phyloP scores from a whole-genome alignment of 2,113 vertebrate species.

The pig (Sus scrofa) region DNA sequence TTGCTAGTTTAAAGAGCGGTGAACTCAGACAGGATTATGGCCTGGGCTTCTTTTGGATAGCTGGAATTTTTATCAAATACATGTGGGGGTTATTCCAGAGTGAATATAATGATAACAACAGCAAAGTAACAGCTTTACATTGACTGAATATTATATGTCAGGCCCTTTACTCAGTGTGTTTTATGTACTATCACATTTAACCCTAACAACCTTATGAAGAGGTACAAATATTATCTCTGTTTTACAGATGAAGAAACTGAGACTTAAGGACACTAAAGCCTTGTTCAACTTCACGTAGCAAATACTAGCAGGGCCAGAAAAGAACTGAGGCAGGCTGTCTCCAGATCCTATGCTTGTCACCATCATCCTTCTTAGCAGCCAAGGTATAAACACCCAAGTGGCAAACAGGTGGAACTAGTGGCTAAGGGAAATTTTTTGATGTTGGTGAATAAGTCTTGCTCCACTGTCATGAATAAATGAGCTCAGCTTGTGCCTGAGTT shows the following conservation, averaged over 20 bases:
- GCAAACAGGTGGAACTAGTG: not conserved
- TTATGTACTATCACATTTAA: conserved; percentile 39
- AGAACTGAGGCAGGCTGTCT: not conserved
- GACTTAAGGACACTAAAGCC: not conserved
- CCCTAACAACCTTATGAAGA: not conserved
- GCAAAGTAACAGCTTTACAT: not conserved
- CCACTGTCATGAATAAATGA: not conserved
- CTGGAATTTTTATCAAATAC: conserved; percentile 5
- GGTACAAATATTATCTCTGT: not conserved
- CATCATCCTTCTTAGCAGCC: not conserved
- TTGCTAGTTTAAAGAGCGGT: not conserved
- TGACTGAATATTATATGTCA: not conserved
- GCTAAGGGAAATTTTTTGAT: not conserved
- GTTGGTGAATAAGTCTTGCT: not conserved
- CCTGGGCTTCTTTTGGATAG: not conserved
- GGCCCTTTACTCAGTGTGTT: not conserved
- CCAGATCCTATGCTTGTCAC: not conserved
- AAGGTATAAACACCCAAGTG: not conserved
- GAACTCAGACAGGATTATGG: not conserved
- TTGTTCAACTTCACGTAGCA: not conserved
- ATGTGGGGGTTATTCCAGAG: not conserved
- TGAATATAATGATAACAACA: not conserved
- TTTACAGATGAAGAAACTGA: conserved; percentile 13
- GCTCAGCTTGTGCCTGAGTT: not conserved
- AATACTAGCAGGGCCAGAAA: not conserved